Conservation (phyloP, 2,888 invertebrate genomes). For the Andricus curvator region DNA sequence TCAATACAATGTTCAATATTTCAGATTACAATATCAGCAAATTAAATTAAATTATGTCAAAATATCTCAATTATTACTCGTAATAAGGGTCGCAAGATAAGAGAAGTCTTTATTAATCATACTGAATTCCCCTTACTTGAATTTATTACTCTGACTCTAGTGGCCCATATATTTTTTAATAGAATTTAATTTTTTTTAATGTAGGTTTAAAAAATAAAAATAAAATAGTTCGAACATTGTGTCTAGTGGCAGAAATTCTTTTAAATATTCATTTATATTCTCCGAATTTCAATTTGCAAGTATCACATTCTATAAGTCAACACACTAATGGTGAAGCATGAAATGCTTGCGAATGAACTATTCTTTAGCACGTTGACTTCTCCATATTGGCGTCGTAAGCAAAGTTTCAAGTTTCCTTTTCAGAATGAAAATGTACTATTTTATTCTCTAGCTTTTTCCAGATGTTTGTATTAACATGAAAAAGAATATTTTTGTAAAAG, state of each 20-base stretch:
- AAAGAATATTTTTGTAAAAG: neutral
- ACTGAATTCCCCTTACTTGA: neutral
- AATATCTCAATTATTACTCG: no score
- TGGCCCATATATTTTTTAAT: no score
- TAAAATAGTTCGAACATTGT: neutral
- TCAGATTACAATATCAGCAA: no score
- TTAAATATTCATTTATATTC: constrained; percentile 25
- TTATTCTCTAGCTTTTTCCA: neutral
- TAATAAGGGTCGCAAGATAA: neutral
- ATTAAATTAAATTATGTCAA: no score
- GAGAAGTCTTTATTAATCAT: neutral
- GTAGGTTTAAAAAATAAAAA: no score
- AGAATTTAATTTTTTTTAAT: no score
- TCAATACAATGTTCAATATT: neutral
- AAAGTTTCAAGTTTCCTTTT: constrained; percentile 21
- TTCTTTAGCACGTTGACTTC: constrained; percentile 32
- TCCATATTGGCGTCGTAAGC: constrained; percentile 9
- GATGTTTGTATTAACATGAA: neutral
- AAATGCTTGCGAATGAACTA: constrained; percentile 24
- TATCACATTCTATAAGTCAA: constrained; percentile 17
- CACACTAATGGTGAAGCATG: constrained; percentile 18
- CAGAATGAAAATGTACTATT: neutral
- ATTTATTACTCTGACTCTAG: neutral
- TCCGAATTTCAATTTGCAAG: constrained; percentile 15
- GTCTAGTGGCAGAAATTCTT: neutral